phyloP scores from a whole-genome alignment of 2,888 invertebrate species.

The Tenthredo livida region DNA sequence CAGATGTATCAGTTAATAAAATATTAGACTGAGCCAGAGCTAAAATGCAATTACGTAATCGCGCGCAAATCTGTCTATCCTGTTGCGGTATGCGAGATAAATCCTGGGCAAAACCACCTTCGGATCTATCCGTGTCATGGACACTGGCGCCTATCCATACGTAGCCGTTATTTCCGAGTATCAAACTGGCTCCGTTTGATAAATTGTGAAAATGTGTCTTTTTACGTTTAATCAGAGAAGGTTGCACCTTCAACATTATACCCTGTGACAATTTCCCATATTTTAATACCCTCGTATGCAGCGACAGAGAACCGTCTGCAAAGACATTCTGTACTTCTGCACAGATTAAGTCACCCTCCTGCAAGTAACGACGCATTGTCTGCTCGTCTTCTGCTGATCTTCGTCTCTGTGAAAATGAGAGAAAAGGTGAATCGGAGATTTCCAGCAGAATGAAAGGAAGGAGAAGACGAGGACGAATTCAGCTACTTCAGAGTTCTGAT shows the following conservation, averaged over 20 bases:
- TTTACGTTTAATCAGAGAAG: conserved; percentile 93
- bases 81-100: conserved; percentile 83
- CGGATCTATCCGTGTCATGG: conserved; percentile 83
- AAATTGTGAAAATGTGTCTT: conserved; percentile 98
- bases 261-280: conserved; percentile 98
- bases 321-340: conserved; percentile 98
- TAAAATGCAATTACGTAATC: conserved; percentile 93
- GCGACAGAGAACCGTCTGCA: conserved; percentile 93
- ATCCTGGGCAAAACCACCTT: conserved; percentile 89
- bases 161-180: conserved; percentile 97
- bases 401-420: conserved; percentile 82
- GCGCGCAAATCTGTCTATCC: conserved; percentile 92
- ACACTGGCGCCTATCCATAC: conserved; percentile 93
- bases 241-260: conserved; percentile 92
- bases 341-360: conserved; percentile 97
- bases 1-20: conserved; percentile 95
- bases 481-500: background rate
- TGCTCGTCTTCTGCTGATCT: conserved; percentile 98
- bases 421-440: conserved; percentile 38
- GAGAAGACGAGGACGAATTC: background rate
- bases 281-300: conserved; percentile 97
- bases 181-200: conserved; percentile 93
- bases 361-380: conserved; percentile 96
- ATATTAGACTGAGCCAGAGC: conserved; percentile 93
- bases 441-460: background rate